phyloP scores from a whole-genome alignment of 2,888 invertebrate genomes.

The Iphiclides podalirius region DNA sequence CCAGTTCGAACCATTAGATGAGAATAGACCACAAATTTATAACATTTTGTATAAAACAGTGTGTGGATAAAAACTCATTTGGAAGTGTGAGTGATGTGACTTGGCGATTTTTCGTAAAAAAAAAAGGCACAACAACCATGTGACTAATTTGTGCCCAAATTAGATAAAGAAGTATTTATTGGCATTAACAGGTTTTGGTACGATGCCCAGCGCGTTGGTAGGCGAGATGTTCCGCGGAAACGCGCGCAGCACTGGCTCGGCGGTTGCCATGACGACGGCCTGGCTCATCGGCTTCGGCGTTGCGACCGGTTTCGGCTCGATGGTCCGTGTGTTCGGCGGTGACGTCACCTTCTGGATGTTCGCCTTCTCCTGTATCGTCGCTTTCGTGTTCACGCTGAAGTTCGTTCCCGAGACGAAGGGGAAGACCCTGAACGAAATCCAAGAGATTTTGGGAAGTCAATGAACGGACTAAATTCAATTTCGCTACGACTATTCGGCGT shows the following conservation, averaged over 20 bases:
- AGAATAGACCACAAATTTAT: too few relatives aligned
- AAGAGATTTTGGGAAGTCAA: slow-evolving; percentile 36
- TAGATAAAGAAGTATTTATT: too few relatives aligned
- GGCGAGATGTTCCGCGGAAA: slow-evolving; percentile 47
- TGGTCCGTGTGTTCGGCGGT: slow-evolving; percentile 39
- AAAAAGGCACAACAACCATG: too few relatives aligned
- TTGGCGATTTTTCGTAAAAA: too few relatives aligned
- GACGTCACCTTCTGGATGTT: slow-evolving; percentile 46
- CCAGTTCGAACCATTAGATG: too few relatives aligned
- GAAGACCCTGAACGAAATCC: slow-evolving; percentile 43
- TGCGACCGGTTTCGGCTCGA: slow-evolving; percentile 38
- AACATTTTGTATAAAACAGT: too few relatives aligned
- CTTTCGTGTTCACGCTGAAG: slow-evolving; percentile 40
- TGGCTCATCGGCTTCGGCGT: slow-evolving; percentile 48
- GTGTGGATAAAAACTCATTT: too few relatives aligned
- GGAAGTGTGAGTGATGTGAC: too few relatives aligned
- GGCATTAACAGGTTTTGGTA: slow-evolving; percentile 42
- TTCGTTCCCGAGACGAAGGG: slow-evolving; percentile 49
- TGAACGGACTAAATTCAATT: neutral
- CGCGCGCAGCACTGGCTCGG: slow-evolving; percentile 43
- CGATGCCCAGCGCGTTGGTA: slow-evolving; percentile 42
- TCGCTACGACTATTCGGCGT: too few relatives aligned
- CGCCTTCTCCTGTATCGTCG: slow-evolving; percentile 36
- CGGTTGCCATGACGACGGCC: slow-evolving; percentile 43
- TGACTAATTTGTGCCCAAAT: too few relatives aligned